Evolutionary conservation across 2,113 vertebrate genomes (phyloP).

Genomic region (Myrmophylax atrothorax): DNA sequence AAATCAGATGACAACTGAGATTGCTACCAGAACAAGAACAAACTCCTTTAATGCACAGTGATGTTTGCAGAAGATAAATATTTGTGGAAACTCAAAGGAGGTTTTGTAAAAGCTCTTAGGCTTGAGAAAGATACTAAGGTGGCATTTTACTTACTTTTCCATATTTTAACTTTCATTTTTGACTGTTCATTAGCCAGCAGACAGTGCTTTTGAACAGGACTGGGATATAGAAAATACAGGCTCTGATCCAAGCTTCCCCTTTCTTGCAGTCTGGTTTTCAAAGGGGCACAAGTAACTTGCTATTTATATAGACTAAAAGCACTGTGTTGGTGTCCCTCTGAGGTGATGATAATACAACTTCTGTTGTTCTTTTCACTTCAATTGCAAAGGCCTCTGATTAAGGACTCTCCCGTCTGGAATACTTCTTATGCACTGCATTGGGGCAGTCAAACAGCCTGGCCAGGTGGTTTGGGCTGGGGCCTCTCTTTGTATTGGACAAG

Average conservation of each 20-base stretch:
- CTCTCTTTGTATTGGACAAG: neutral
- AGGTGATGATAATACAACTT: neutral
- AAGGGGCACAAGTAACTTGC: neutral
- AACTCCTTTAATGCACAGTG: slow-evolving; percentile 9
- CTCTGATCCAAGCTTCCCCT: neutral
- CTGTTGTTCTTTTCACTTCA: neutral
- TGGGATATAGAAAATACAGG: neutral
- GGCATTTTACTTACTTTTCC: slow-evolving; percentile 15
- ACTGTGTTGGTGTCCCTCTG: neutral
- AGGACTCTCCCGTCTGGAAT: neutral
- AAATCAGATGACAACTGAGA: slow-evolving; percentile 21
- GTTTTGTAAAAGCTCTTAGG: slow-evolving; percentile 9
- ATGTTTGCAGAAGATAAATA: slow-evolving; percentile 42
- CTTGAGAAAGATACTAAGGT: neutral
- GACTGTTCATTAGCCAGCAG: neutral
- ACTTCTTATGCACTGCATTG: neutral
- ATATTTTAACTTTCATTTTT: neutral
- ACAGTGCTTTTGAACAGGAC: neutral
- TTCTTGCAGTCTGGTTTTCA: neutral
- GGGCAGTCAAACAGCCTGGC: neutral
- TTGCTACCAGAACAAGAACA: slow-evolving; percentile 32
- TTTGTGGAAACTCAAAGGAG: slow-evolving; percentile 6
- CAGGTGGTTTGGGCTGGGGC: neutral
- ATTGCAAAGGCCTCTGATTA: neutral
- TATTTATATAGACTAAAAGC: neutral